Evolutionary conservation across 1,140 invertebrate genomes (phyloP).

Genomic region (Pseudachorutes palmiensis): DNA sequence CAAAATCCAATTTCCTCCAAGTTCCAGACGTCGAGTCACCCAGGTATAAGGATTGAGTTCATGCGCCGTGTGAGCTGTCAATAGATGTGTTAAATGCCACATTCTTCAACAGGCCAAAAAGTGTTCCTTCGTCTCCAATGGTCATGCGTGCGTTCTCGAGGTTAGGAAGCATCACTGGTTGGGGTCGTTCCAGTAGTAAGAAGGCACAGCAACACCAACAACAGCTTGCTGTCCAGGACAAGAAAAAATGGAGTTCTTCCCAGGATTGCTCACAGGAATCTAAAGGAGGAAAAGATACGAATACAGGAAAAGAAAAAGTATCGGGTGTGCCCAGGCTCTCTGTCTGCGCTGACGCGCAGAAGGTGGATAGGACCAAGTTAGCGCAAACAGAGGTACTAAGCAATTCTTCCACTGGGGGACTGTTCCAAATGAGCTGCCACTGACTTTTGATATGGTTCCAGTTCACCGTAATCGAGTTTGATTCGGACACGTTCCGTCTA

Average conservation of each 20-base stretch:
- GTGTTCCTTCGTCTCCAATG: conserved; percentile 88
- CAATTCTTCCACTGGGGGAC: not conserved
- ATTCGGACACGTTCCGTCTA: conserved; percentile 83
- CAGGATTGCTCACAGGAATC: conserved; percentile 70
- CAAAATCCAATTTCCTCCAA: conserved; percentile 86
- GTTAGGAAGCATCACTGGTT: conserved; percentile 77
- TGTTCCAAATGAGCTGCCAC: not conserved
- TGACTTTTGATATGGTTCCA: conserved; percentile 40
- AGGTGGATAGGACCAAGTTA: conserved; percentile 80
- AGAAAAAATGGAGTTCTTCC: conserved; percentile 83
- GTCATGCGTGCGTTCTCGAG: conserved; percentile 82
- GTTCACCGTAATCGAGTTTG: conserved; percentile 92
- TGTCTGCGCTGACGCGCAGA: conserved; percentile 82
- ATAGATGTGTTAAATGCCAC: too few relatives aligned
- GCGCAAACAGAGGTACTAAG: conserved; percentile 76
- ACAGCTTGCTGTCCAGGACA: conserved; percentile 64
- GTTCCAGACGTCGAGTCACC: conserved; percentile 63
- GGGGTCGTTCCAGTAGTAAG: conserved; percentile 72
- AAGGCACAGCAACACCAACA: conserved; percentile 50
- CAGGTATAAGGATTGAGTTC: conserved; percentile 45
- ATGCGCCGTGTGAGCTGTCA: not conserved
- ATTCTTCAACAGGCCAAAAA: conserved; percentile 83
- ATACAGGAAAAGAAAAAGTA: conserved; percentile 50
- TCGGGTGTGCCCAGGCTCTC: conserved; percentile 74
- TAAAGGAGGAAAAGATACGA: conserved; percentile 59